phyloP scores from a whole-genome alignment of 2,797 vertebrate species.

The Muraenolepis orangiensis region DNA sequence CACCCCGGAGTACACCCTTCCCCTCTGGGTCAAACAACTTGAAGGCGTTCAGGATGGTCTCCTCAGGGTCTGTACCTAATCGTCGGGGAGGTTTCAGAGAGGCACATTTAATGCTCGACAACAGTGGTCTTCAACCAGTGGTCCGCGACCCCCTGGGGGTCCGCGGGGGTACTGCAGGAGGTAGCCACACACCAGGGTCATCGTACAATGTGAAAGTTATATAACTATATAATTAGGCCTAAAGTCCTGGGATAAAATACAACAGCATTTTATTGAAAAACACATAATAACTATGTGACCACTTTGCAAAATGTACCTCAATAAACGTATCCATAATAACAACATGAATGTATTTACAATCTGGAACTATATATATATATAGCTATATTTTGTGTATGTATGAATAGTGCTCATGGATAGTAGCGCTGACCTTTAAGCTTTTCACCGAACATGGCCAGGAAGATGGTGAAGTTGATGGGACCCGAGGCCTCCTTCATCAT shows the following conservation, averaged over 20 bases:
- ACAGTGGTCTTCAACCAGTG: too few relatives aligned
- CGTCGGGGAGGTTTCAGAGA: not conserved
- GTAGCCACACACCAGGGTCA: too few relatives aligned
- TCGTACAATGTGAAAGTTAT: not conserved
- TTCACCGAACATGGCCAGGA: slow-evolving; percentile 90
- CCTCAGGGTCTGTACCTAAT: slow-evolving; percentile 86
- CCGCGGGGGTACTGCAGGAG: too few relatives aligned
- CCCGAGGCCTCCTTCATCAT: slow-evolving; percentile 88
- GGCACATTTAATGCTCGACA: not conserved
- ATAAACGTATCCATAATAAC: not conserved
- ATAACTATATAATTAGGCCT: too few relatives aligned
- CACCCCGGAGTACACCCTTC: slow-evolving; percentile 83
- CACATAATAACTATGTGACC: not conserved
- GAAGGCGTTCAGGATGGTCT: slow-evolving; percentile 88
- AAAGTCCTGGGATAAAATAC: too few relatives aligned
- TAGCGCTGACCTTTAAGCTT: slow-evolving; percentile 81
- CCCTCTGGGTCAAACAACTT: slow-evolving; percentile 87
- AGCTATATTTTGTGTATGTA: too few relatives aligned
- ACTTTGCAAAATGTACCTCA: not conserved
- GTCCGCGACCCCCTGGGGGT: too few relatives aligned
- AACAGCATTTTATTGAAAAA: too few relatives aligned
- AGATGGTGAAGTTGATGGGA: slow-evolving; percentile 89
- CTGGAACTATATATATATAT: not conserved
- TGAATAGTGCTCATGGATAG: not conserved
- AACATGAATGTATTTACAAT: not conserved